These are phyloP conservation scores for Passer domesticus DNA, from an alignment of 2,113 vertebrate species.

Conservation along the genomic window DNA sequence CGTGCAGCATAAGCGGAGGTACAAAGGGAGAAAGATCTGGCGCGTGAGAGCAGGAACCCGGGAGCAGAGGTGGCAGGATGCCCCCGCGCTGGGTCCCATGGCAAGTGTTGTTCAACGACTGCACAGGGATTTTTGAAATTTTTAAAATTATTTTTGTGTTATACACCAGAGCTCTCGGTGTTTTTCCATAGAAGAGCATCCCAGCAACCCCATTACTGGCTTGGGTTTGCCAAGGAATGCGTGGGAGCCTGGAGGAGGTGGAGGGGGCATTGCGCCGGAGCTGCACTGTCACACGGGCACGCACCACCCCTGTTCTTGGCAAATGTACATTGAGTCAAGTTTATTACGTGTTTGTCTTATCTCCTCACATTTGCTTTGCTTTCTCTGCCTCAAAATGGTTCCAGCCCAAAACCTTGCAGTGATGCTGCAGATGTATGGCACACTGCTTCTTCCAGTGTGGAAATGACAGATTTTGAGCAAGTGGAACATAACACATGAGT, in stretches of 20 bases:
- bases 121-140: fast-evolving
- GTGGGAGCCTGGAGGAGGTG: background rate
- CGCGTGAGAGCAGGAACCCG: background rate
- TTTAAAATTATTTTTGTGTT: background rate
- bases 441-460: fast-evolving
- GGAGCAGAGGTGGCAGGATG: background rate
- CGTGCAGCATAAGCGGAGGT: constrained; percentile 67
- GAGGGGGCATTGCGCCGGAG: background rate
- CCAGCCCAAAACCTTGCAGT: background rate
- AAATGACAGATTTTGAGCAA: background rate
- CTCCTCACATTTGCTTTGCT: background rate
- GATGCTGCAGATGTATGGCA: fast-evolving
- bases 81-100: fast-evolving
- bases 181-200: background rate
- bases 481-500: fast-evolving
- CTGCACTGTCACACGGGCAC: background rate
- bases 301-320: fast-evolving
- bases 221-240: background rate
- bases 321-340: background rate
- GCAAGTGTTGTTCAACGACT: fast-evolving
- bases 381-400: background rate
- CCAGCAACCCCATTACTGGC: background rate
- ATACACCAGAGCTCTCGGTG: background rate
- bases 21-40: background rate
- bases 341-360: fast-evolving